Conservation (phyloP, 2,888 invertebrate species). For the Meliscaeva auricollis region DNA sequence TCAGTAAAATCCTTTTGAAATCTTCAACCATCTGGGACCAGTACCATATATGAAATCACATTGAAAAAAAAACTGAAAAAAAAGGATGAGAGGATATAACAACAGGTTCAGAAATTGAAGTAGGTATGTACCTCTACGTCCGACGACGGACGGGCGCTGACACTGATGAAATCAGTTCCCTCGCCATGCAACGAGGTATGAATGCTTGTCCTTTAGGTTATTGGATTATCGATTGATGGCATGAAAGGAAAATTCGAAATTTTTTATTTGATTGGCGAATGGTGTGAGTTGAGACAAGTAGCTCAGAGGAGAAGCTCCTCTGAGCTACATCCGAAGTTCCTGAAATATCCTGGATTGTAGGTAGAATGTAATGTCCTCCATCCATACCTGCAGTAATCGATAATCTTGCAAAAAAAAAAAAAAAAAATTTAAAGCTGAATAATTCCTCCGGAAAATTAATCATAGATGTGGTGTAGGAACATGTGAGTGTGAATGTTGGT, state of each 20-base stretch:
- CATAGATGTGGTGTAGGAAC: conserved; percentile 19
- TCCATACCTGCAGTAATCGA: conserved; percentile 39
- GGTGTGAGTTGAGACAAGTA: conserved; percentile 40
- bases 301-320: not conserved
- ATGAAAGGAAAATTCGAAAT: conserved; percentile 35
- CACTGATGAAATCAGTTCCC: conserved; percentile 29
- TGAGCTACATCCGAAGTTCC: too few relatives aligned
- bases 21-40: conserved; percentile 34
- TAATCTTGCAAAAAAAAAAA: conserved; percentile 20
- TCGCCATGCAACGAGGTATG: not conserved
- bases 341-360: not conserved
- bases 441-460: conserved; percentile 54
- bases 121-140: not conserved
- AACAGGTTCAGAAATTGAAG: conserved; percentile 53
- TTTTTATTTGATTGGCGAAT: conserved; percentile 45
- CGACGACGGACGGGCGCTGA: too few relatives aligned
- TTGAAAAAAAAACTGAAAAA: conserved; percentile 6
- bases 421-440: conserved; percentile 16
- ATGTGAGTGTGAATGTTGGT: conserved; percentile 22
- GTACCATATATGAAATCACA: conserved; percentile 18
- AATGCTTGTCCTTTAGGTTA: conserved; percentile 23
- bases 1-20: not conserved
- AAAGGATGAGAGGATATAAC: conserved; percentile 24
- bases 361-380: not conserved
- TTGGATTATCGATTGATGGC: conserved; percentile 29